Conservation (phyloP, 2,888 invertebrate genomes). For the Lamproptera curius region DNA sequence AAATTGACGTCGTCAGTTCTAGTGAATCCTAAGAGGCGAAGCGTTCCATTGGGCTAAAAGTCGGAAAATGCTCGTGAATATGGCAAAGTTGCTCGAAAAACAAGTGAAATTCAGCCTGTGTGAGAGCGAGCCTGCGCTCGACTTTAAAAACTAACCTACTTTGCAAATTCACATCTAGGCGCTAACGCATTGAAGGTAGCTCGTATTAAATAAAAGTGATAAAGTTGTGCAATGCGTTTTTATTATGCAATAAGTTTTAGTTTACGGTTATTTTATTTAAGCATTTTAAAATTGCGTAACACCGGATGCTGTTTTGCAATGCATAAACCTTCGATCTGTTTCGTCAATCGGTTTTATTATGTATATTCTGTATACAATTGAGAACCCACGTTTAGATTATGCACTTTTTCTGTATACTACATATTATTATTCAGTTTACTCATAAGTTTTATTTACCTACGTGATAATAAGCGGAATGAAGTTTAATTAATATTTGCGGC, state of each 20-base stretch:
- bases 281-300: background rate
- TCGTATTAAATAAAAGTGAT: too few relatives aligned
- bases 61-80: constrained; percentile 9
- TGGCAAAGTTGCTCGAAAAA: constrained; percentile 11
- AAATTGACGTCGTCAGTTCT: constrained; percentile 15
- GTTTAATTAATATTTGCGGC: too few relatives aligned
- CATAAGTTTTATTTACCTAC: too few relatives aligned
- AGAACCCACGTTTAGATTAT: too few relatives aligned
- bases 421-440: too few relatives aligned
- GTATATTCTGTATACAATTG: too few relatives aligned
- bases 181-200: too few relatives aligned
- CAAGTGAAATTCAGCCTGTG: constrained; percentile 7
- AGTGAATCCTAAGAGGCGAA: constrained; percentile 5
- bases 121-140: constrained; percentile 1
- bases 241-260: too few relatives aligned
- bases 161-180: constrained; percentile 2
- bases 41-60: constrained; percentile 12
- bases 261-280: background rate
- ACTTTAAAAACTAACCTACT: constrained; percentile 9
- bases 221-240: too few relatives aligned
- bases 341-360: background rate
- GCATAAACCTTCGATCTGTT: background rate
- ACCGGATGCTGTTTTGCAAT: background rate
- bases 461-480: too few relatives aligned
- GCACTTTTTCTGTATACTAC: too few relatives aligned